Conservation (phyloP, 2,888 invertebrate species). For the Spisula subtruncata region DNA sequence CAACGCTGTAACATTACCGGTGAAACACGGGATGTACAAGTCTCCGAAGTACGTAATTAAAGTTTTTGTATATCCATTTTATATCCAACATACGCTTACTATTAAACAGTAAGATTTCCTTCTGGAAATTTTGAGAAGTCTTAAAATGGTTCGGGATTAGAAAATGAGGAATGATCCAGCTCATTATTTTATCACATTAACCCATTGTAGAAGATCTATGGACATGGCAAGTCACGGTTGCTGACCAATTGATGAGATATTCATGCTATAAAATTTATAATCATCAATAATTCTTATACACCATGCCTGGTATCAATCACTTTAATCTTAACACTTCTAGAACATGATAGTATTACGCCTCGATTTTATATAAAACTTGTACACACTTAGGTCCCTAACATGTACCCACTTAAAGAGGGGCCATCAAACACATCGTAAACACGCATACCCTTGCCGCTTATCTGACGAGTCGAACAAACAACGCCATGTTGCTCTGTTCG, state of each 20-base stretch:
- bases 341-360: not conserved
- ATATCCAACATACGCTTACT: too few species aligned
- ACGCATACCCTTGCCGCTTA: not conserved
- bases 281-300: not conserved
- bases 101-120: too few species aligned
- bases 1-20: not conserved
- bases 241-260: not conserved
- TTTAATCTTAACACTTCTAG: constrained; percentile 12
- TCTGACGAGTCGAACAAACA: not conserved
- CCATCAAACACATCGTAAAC: not conserved
- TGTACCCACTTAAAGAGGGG: constrained; percentile 18
- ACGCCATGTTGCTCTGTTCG: not conserved
- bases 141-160: too few species aligned
- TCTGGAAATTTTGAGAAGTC: too few species aligned
- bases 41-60: too few species aligned
- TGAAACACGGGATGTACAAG: too few species aligned
- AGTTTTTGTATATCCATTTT: too few species aligned
- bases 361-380: not conserved
- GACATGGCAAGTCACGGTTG: too few species aligned
- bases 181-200: too few species aligned
- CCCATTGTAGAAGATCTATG: too few species aligned
- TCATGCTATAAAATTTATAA: not conserved
- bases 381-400: not conserved
- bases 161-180: too few species aligned
- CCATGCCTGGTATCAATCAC: not conserved